phyloP scores from a whole-genome alignment of 2,888 invertebrate genomes.

The Silvanus unidentatus region DNA sequence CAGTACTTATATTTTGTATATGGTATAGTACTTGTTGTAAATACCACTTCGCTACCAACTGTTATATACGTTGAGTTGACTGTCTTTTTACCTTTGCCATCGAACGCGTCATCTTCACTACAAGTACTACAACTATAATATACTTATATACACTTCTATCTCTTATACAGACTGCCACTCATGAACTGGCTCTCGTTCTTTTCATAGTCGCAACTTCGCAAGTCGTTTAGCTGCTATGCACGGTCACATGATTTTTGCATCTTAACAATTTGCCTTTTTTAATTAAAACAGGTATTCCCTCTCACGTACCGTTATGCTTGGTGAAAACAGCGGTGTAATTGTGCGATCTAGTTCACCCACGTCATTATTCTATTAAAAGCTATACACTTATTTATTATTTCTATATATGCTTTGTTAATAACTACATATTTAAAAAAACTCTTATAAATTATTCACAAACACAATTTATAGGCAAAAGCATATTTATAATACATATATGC shows the following conservation, averaged over 20 bases:
- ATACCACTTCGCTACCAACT: constrained; percentile 9
- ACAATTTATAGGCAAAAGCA: too few species aligned
- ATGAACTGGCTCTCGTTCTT: constrained; percentile 11
- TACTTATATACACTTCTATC: background rate
- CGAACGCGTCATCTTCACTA: background rate
- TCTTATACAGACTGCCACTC: constrained; percentile 12
- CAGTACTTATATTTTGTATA: background rate
- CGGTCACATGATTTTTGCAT: constrained; percentile 33
- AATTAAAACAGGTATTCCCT: constrained; percentile 33
- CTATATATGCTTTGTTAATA: too few species aligned
- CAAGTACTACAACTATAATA: background rate
- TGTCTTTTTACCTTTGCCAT: background rate
- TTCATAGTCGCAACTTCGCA: constrained; percentile 1
- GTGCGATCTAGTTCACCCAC: constrained; percentile 36
- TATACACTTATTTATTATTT: too few species aligned
- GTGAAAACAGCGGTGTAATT: constrained; percentile 32
- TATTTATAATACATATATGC: background rate
- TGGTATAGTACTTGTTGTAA: constrained; percentile 10
- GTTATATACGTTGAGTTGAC: constrained; percentile 1
- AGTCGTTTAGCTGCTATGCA: constrained; percentile 16
- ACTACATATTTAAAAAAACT: too few species aligned
- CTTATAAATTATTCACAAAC: too few species aligned
- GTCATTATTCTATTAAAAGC: constrained; percentile 10
- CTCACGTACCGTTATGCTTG: constrained; percentile 29
- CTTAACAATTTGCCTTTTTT: constrained; percentile 30